Base-by-base conservation (phyloP, 1,140 invertebrate species). In the Leptestheria dahalacensis region DNA sequence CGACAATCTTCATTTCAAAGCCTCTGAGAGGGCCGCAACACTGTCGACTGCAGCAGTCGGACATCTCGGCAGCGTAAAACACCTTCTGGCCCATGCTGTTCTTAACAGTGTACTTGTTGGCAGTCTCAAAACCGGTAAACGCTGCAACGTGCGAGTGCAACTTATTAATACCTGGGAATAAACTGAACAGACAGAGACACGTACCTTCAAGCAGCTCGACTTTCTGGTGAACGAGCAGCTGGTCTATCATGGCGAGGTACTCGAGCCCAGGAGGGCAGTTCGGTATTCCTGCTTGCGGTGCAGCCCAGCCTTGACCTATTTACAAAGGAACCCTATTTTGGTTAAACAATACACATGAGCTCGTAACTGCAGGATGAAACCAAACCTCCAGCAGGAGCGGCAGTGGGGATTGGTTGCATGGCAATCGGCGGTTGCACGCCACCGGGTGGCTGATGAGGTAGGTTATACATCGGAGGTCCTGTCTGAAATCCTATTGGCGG, bases 211-310 rank as follows among this genome's bases (percentile, higher is more conserved):
- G 66, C 6, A 88, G 64, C 69, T 93, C 88, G 10, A 89, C 79
- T 74, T 91, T 88, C 71, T 93, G 90, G 67, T 92, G 84, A 49
- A 96, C 79, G 58, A 92, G 75, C 48, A 95, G 74, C 65, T 88
- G 82, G 72, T 95, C 90, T 79, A 94, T 82, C 79, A 78, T 80
- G 70, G 86, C 87, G 75, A 95, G 83, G 79, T 90, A 95, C 78
- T 92, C 90, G 77, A 96, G 83, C 64, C 90, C 91, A 68, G 81
- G 86, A 55, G 86, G 91, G 77, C 85, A 92, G 70, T 82, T 88
- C 71, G 77, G 82, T 50, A 69, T 65, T 65, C 33, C 33, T 41
- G 6, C 33, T 41, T 6, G 33, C 6, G 33, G 6, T 6, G 33
- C 6, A 41, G 33, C 33, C 33, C 33, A 41, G 33, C 15, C 33